Evolutionary conservation across 2,888 invertebrate genomes (phyloP).

Genomic region (Pharmacophagus antenor): DNA sequence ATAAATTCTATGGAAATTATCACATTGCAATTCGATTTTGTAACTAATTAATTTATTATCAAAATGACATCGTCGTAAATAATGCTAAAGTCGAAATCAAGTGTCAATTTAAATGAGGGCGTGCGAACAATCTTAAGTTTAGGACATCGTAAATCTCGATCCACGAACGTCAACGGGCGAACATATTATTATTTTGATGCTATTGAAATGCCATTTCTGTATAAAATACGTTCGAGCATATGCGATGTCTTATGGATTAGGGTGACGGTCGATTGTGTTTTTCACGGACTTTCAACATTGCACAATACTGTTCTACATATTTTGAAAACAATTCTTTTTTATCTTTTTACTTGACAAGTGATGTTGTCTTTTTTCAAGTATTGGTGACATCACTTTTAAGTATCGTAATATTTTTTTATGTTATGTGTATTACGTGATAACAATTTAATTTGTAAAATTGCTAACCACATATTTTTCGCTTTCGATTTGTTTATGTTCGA

Average conservation of each 20-base stretch:
- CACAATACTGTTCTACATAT: neutral
- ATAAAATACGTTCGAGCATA: constrained; percentile 56
- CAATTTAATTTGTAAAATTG: no score
- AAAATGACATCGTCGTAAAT: neutral
- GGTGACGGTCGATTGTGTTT: neutral
- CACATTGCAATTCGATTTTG: no score
- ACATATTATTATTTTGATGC: constrained; percentile 58
- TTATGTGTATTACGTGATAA: no score
- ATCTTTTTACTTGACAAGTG: no score
- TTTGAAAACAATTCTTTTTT: no score
- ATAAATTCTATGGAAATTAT: no score
- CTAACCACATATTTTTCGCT: no score
- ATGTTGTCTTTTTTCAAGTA: no score
- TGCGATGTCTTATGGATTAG: constrained; percentile 12
- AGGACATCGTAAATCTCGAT: constrained; percentile 50
- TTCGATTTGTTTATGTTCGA: no score
- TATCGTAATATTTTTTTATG: no score
- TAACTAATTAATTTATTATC: neutral
- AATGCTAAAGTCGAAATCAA: constrained; percentile 1
- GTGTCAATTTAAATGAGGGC: constrained; percentile 35
- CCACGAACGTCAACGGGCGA: constrained; percentile 44
- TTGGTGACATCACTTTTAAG: no score
- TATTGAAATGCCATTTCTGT: constrained; percentile 66
- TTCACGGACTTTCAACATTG: neutral
- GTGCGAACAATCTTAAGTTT: constrained; percentile 55